Evolutionary conservation across 2,113 vertebrate species (phyloP).

Genomic region (Canis aureus): DNA sequence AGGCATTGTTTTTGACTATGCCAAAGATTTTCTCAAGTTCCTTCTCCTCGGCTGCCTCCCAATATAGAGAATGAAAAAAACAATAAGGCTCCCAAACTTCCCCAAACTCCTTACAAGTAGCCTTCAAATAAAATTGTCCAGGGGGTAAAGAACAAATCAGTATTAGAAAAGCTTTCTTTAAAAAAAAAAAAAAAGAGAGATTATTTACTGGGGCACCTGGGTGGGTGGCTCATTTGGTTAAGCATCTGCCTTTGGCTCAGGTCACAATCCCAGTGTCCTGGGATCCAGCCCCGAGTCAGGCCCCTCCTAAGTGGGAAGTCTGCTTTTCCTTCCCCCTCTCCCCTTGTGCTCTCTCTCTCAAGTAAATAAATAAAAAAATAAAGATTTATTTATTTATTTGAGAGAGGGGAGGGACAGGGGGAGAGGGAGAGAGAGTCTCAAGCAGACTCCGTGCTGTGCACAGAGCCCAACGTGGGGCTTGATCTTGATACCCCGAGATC

Average conservation of each 20-base stretch:
- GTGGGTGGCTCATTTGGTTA: too few relatives aligned
- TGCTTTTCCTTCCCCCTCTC: too few relatives aligned
- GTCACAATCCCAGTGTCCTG: too few relatives aligned
- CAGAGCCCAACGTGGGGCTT: neutral
- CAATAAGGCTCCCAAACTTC: neutral
- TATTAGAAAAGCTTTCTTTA: neutral
- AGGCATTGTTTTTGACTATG: neutral
- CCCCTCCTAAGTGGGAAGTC: too few relatives aligned
- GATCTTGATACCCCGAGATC: neutral
- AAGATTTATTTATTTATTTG: neutral
- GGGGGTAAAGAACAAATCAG: neutral
- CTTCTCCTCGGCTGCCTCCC: neutral
- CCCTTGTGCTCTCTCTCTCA: too few relatives aligned
- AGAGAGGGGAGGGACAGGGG: neutral
- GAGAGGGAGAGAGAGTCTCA: neutral
- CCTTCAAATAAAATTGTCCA: neutral
- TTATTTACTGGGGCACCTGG: too few relatives aligned
- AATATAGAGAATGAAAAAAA: constrained; percentile 32
- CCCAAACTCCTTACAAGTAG: neutral
- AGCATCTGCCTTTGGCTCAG: too few relatives aligned
- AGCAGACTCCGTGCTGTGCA: neutral
- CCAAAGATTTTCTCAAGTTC: constrained; percentile 42
- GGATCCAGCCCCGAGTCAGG: too few relatives aligned
- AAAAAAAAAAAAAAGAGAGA: neutral
- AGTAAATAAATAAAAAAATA: neutral